Conservation (phyloP, 1,140 invertebrate species). For the Bemisia tabaci region DNA sequence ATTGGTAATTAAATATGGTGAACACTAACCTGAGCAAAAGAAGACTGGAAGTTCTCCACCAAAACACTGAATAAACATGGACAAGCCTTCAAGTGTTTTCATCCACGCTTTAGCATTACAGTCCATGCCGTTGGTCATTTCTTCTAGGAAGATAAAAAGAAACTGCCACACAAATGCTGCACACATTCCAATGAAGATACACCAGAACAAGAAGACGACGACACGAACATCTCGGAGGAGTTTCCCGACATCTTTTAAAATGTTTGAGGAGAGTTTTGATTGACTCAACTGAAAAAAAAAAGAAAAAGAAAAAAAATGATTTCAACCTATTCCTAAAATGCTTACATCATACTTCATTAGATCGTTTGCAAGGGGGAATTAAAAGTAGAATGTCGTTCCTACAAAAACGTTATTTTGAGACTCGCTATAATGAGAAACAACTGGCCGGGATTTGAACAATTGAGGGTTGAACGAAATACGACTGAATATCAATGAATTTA, state of each 20-base stretch:
- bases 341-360: conserved; percentile 8
- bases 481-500: too few relatives aligned
- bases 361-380: too few relatives aligned
- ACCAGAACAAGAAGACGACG: conserved; percentile 57
- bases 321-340: too few relatives aligned
- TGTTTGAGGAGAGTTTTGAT: conserved; percentile 44
- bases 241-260: conserved; percentile 44
- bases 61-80: conserved; percentile 65
- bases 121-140: conserved; percentile 37
- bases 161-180: conserved; percentile 82
- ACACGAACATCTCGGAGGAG: conserved; percentile 47
- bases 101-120: conserved; percentile 40
- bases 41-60: conserved; percentile 81
- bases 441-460: too few relatives aligned
- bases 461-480: too few relatives aligned
- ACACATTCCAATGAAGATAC: conserved; percentile 65
- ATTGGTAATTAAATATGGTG: too few relatives aligned
- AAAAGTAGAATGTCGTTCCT: too few relatives aligned
- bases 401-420: too few relatives aligned
- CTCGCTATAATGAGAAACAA: too few relatives aligned
- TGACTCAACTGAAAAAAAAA: conserved; percentile 38
- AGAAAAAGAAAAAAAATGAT: conserved; percentile 4
- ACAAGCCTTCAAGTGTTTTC: conserved; percentile 68
- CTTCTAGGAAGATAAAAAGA: conserved; percentile 55
- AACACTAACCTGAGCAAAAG: conserved; percentile 58